These are phyloP conservation scores for Gandaritis pyraliata DNA, from an alignment of 2,888 invertebrate genomes.

Conservation along the genomic window DNA sequence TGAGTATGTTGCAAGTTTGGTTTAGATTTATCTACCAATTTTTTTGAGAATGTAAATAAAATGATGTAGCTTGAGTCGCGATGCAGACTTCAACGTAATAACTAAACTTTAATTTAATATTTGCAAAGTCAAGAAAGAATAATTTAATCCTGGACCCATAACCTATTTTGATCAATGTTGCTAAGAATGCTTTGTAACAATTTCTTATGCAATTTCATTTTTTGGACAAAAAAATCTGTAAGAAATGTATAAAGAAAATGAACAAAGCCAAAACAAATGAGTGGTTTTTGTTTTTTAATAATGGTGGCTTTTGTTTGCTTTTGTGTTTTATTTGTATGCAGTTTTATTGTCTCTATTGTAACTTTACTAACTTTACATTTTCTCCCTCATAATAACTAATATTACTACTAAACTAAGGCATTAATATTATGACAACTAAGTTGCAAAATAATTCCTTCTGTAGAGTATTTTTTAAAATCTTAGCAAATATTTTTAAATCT, in stretches of 20 bases:
- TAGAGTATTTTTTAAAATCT: neutral
- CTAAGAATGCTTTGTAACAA: too few relatives aligned
- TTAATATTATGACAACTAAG: neutral
- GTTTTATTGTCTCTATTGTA: neutral
- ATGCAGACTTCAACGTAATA: too few relatives aligned
- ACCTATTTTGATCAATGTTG: too few relatives aligned
- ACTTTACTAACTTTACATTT: slow-evolving; percentile 23
- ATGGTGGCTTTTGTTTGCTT: slow-evolving; percentile 27
- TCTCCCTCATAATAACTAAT: slow-evolving; percentile 4
- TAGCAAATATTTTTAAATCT: neutral
- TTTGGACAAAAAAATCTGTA: too few relatives aligned
- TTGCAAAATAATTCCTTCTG: neutral
- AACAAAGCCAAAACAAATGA: slow-evolving; percentile 23
- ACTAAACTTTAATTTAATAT: too few relatives aligned
- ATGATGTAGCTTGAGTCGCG: too few relatives aligned
- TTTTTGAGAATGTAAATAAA: too few relatives aligned
- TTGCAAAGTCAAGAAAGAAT: too few relatives aligned
- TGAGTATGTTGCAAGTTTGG: too few relatives aligned
- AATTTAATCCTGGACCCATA: too few relatives aligned
- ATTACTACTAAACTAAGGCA: slow-evolving; percentile 2
- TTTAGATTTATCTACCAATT: too few relatives aligned
- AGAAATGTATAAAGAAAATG: neutral
- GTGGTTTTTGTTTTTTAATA: slow-evolving; percentile 12
- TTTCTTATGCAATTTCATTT: too few relatives aligned
- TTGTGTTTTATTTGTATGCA: slow-evolving; percentile 25